Evolutionary conservation across 2,797 vertebrate species (phyloP), one percentile per base, ranked within the genome.

Genomic region (Pagetopsis macropterus): DNA sequence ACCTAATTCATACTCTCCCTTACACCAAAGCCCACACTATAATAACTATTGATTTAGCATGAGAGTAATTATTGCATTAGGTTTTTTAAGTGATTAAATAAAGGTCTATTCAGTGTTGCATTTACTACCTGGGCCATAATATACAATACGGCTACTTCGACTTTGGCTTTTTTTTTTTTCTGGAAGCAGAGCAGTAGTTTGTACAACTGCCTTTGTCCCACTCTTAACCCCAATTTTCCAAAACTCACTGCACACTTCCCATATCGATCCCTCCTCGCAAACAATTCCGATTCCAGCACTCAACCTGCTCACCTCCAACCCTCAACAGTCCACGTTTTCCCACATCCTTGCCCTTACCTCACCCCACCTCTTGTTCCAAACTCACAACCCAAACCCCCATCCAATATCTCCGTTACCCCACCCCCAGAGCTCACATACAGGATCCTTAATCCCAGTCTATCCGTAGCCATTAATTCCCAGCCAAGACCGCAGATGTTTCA

Each of bases 401-500:
- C 75, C 76, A 88, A 75, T 15, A 70, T 79, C 65, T 82, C 67
- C 9, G 17, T 64, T 74, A 78, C 62, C 72, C 73, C 73, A 66
- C 72, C 69, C 27, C 75, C 71, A 79, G 43, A 83, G 51, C 52
- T 78, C 66, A 60, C 59, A 72, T 74, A 71, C 72, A 81, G 60
- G 68, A 81, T 58, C 44, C 48, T 69, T 86, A 88, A 91, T 85
- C 85, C 87, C 75, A 68, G 73, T 78, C 80, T 70, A 77, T 85
- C 81, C 80, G 63, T 45, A 70, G 75, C 80, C 73, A 81, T 87
- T 87, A 75, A 84, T 84, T 89, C 80, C 68, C 50, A 68, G 83
- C 88, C 87, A 89, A 89, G 56, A 84, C 77, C 83, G 81, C 90
- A 90, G 82, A 89, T 89, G 82, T 89, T 88, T 79, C 60, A 78